Evolutionary conservation across 1,140 invertebrate species (phyloP).

Genomic region (Drosophila subpulchrella): DNA sequence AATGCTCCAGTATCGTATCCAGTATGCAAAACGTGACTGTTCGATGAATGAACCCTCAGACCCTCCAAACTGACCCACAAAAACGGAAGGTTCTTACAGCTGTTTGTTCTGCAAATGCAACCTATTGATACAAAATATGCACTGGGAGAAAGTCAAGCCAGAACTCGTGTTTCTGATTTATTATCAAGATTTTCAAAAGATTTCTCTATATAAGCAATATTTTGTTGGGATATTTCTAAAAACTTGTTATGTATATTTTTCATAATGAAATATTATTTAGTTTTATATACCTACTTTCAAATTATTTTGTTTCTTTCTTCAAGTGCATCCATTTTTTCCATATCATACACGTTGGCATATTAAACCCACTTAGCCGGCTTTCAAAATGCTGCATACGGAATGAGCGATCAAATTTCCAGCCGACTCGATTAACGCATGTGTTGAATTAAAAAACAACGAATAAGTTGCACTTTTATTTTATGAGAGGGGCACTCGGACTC

Average conservation of each 20-base stretch:
- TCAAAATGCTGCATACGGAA: constrained; percentile 55
- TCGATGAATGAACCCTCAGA: constrained; percentile 58
- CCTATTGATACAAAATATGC: constrained; percentile 21
- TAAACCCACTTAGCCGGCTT: constrained; percentile 70
- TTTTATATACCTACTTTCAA: background rate
- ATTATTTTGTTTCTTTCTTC: background rate
- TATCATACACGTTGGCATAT: constrained; percentile 34
- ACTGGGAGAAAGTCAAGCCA: background rate
- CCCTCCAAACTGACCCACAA: constrained; percentile 33
- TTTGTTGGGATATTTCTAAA: too few species aligned
- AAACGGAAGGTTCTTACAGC: constrained; percentile 15
- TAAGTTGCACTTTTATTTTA: constrained; percentile 71
- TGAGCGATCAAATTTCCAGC: constrained; percentile 67
- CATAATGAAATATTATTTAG: too few species aligned
- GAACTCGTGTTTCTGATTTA: background rate
- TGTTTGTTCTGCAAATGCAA: constrained; percentile 22
- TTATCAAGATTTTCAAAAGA: background rate
- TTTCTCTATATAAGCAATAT: too few species aligned
- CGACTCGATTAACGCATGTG: constrained; percentile 74
- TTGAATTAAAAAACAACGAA: constrained; percentile 69
- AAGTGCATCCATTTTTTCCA: constrained; percentile 17
- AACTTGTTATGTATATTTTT: too few species aligned
- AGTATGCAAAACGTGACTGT: constrained; percentile 52
- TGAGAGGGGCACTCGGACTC: constrained; percentile 23
- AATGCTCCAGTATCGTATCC: constrained; percentile 57